Conservation (phyloP, 2,888 invertebrate species). For the Epinotia nisella region DNA sequence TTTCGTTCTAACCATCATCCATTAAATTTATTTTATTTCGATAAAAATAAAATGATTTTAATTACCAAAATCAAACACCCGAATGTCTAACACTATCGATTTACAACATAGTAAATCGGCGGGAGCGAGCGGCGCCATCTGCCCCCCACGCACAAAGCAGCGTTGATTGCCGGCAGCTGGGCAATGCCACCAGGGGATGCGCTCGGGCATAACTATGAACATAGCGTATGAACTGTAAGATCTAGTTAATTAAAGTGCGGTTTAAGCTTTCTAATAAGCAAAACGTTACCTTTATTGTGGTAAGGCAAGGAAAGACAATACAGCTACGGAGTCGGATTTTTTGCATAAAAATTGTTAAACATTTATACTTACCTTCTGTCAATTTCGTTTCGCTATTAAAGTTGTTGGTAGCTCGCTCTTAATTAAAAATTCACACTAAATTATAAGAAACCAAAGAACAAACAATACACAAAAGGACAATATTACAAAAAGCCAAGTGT, state of each 20-base stretch:
- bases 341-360: no score
- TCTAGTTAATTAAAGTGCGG: slow-evolving; percentile 30
- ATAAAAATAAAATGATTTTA: neutral
- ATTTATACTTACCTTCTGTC: neutral
- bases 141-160: slow-evolving; percentile 78
- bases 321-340: neutral
- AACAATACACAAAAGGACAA: slow-evolving; percentile 31
- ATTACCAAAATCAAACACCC: slow-evolving; percentile 26
- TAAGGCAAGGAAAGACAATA: no score
- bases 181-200: slow-evolving; percentile 58
- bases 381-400: no score
- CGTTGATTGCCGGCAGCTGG: slow-evolving; percentile 79
- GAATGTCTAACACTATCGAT: slow-evolving; percentile 62
- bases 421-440: slow-evolving; percentile 31
- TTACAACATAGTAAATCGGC: slow-evolving; percentile 54
- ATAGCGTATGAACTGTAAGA: slow-evolving; percentile 26
- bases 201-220: slow-evolving; percentile 41
- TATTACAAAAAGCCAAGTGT: slow-evolving; percentile 47
- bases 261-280: neutral
- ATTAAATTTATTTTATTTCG: neutral
- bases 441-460: slow-evolving; percentile 29
- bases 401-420: neutral
- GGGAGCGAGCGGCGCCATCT: slow-evolving; percentile 73
- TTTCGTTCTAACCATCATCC: neutral
- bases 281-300: neutral